Conservation (phyloP, 2,888 invertebrate genomes). For the Eilema sororculum region DNA sequence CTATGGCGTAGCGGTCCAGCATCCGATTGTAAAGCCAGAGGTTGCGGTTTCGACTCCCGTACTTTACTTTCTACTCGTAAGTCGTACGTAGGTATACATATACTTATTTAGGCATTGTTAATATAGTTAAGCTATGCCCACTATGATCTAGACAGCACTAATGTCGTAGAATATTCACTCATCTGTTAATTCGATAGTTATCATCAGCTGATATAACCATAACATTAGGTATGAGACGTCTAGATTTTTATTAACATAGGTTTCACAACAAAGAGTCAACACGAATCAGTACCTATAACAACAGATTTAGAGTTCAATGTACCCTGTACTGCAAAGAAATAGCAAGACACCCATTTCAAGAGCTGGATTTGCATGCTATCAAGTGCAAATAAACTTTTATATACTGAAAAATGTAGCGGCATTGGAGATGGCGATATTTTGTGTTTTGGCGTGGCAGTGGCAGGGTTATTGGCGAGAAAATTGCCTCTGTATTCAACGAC, state of each 20-base stretch:
- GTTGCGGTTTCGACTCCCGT: no score
- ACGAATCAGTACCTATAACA: conserved; percentile 25
- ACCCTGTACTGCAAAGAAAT: conserved; percentile 47
- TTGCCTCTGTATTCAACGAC: conserved; percentile 53
- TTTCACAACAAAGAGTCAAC: not conserved
- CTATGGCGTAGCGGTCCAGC: no score
- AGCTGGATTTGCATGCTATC: conserved; percentile 53
- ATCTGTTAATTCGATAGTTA: no score
- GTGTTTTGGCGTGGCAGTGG: conserved; percentile 56
- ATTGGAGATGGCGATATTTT: conserved; percentile 54
- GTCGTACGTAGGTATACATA: no score
- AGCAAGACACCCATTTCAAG: conserved; percentile 44
- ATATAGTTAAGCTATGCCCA: no score
- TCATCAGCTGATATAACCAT: not conserved
- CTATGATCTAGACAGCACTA: no score
- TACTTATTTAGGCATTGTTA: no score
- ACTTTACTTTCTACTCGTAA: no score
- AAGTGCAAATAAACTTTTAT: conserved; percentile 61
- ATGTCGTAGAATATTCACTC: no score
- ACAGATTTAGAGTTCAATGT: conserved; percentile 48
- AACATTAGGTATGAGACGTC: not conserved
- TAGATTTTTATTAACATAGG: not conserved
- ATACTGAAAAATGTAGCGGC: conserved; percentile 59
- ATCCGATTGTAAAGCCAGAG: no score
- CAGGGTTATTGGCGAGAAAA: conserved; percentile 58